Percentiles rank a stretch among this genome's conserved stretches.
phyloP scores from a whole-genome alignment of 1,140 invertebrate genomes.

The Drosophila erecta region DNA sequence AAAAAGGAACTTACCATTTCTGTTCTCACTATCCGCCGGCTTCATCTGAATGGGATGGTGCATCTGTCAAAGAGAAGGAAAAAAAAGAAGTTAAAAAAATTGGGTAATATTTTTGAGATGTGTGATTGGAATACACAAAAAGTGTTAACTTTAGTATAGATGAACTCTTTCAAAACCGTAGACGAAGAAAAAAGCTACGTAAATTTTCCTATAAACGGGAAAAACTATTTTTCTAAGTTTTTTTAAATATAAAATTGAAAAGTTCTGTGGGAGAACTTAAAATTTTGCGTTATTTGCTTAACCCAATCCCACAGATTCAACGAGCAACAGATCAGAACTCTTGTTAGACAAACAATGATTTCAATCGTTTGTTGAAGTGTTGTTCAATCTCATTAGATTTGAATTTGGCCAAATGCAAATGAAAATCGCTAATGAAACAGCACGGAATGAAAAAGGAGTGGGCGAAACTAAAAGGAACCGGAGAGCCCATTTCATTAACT shows the following conservation, averaged over 20 bases:
- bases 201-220: too few species aligned
- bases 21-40: slow-evolving; percentile 99
- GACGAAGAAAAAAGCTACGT: too few species aligned
- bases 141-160: too few species aligned
- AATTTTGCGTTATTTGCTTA: background rate
- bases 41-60: slow-evolving; percentile 99
- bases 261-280: background rate
- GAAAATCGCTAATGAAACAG: slow-evolving; percentile 61
- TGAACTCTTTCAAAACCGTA: background rate
- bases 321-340: background rate
- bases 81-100: slow-evolving; percentile 24
- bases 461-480: background rate
- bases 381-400: slow-evolving; percentile 27
- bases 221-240: background rate
- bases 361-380: slow-evolving; percentile 36
- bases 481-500: slow-evolving; percentile 73
- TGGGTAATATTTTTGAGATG: slow-evolving; percentile 11
- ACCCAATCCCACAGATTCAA: background rate
- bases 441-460: slow-evolving; percentile 13
- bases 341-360: slow-evolving; percentile 7
- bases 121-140: slow-evolving; percentile 2
- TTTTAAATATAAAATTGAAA: background rate
- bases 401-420: slow-evolving; percentile 19
- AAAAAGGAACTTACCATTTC: slow-evolving; percentile 93
- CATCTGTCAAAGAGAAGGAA: slow-evolving; percentile 92